Evolutionary conservation across 2,888 invertebrate species (phyloP).

Genomic region (Cephus rjabovi): DNA sequence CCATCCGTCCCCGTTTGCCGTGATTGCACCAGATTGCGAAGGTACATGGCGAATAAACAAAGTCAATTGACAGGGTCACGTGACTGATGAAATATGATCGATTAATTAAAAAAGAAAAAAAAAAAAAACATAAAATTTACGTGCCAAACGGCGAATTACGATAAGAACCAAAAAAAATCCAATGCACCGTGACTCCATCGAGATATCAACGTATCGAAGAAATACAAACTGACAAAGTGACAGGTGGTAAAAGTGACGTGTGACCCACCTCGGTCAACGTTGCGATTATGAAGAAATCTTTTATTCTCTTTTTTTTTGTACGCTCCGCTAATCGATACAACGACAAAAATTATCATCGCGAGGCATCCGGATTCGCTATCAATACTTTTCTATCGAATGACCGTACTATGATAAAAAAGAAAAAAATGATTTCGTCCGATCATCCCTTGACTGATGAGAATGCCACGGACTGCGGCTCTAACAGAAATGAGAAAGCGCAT

Average conservation of each 20-base stretch:
- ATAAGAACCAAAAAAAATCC: neutral
- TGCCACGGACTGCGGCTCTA: neutral
- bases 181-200: neutral
- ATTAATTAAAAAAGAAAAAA: conserved; percentile 12
- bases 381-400: neutral
- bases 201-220: no score
- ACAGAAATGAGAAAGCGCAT: conserved; percentile 47
- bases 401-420: neutral
- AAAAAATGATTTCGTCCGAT: neutral
- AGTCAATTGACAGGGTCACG: neutral
- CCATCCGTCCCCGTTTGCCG: neutral
- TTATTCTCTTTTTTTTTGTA: neutral
- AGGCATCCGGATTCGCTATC: neutral
- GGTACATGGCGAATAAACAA: neutral
- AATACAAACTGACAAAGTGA: no score
- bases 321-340: neutral
- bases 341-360: neutral
- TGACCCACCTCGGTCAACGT: neutral
- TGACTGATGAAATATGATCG: conserved; percentile 1
- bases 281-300: neutral
- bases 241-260: no score
- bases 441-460: neutral
- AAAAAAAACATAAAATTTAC: conserved; percentile 15
- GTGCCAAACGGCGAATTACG: neutral
- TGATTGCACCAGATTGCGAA: neutral